Conservation (phyloP, 2,113 vertebrate species). For the Equus przewalskii region DNA sequence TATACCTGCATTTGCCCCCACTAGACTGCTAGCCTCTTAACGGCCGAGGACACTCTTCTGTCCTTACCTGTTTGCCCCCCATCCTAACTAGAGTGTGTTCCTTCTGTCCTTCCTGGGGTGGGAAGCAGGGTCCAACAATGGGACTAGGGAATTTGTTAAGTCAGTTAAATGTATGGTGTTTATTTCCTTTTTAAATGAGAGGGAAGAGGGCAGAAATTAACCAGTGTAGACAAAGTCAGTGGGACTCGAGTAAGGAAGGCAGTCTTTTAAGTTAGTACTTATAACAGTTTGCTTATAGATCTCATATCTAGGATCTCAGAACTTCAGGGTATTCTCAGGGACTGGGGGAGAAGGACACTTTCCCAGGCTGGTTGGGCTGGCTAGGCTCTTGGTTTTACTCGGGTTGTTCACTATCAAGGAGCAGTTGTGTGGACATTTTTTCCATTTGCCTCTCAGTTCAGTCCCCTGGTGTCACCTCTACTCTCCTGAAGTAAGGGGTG, state of each 20-base stretch:
- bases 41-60: background rate
- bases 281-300: background rate
- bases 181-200: constrained; percentile 61
- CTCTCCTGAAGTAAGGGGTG: background rate
- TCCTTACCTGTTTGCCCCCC: background rate
- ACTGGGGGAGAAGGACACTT: background rate
- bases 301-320: background rate
- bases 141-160: background rate
- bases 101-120: background rate
- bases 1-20: background rate
- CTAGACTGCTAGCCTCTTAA: background rate
- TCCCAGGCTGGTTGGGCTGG: background rate
- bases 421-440: background rate
- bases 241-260: background rate
- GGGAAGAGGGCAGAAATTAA: background rate
- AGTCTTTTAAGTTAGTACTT: constrained; percentile 31
- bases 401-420: background rate
- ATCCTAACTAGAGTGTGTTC: background rate
- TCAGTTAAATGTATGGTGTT: background rate
- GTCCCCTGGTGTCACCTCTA: background rate
- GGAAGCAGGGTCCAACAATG: background rate
- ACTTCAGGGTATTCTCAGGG: background rate
- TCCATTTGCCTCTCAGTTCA: background rate
- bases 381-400: background rate
- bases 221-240: background rate